phyloP scores from a whole-genome alignment of 1,140 invertebrate genomes.

The Hermetia illucens region DNA sequence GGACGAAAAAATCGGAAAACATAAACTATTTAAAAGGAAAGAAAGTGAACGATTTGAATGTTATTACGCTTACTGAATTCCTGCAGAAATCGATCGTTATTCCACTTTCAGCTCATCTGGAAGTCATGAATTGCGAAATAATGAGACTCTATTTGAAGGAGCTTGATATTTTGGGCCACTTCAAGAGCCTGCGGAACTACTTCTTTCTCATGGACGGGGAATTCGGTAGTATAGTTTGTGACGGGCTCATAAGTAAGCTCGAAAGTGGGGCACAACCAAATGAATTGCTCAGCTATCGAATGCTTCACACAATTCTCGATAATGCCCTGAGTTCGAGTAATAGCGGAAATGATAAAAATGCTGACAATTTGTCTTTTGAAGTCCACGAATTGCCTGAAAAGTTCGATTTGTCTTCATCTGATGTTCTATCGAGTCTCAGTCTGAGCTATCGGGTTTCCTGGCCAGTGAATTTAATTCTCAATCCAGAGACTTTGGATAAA shows the following conservation, averaged over 20 bases:
- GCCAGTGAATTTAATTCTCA: conserved; percentile 63
- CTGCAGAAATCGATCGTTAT: conserved; percentile 50
- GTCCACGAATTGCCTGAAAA: conserved; percentile 38
- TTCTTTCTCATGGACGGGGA: conserved; percentile 65
- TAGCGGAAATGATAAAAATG: conserved; percentile 36
- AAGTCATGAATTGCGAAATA: conserved; percentile 52
- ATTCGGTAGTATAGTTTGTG: conserved; percentile 51
- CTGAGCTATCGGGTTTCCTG: conserved; percentile 55
- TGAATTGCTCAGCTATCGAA: conserved; percentile 51
- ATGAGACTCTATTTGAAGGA: conserved; percentile 53
- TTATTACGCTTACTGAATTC: conserved; percentile 42
- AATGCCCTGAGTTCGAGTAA: conserved; percentile 35
- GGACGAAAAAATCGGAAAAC: too few relatives aligned
- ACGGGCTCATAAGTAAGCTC: conserved; percentile 47
- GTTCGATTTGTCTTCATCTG: conserved; percentile 44
- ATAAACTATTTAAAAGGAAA: too few relatives aligned
- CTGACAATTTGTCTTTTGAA: conserved; percentile 41
- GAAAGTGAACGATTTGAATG: conserved; percentile 27
- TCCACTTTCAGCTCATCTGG: conserved; percentile 49
- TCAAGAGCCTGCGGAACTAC: conserved; percentile 53
- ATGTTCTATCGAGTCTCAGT: conserved; percentile 46
- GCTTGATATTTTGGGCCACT: conserved; percentile 47
- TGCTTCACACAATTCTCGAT: conserved; percentile 48
- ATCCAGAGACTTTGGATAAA: conserved; percentile 45
- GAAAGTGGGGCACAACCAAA: conserved; percentile 42